Conservation (phyloP, 1,140 invertebrate genomes). For the Drosophila repleta region DNA sequence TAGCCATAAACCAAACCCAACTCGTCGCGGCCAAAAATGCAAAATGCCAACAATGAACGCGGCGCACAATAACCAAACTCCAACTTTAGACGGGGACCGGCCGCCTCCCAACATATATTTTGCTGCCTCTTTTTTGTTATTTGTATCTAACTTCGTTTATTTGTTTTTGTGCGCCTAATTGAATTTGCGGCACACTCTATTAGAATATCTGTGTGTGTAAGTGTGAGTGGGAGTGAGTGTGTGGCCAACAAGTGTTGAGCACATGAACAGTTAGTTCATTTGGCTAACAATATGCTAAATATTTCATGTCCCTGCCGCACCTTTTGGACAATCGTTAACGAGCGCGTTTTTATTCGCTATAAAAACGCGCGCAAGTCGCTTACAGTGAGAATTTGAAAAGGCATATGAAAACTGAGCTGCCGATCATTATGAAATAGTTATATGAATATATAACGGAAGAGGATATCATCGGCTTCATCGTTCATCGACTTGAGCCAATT, state of each 20-base stretch:
- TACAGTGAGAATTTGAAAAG: background rate
- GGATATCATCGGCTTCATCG: too few species aligned
- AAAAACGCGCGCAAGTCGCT: constrained; percentile 17
- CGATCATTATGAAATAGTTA: background rate
- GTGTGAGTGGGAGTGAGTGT: constrained; percentile 18
- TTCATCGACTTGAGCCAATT: background rate
- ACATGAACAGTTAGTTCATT: constrained; percentile 46
- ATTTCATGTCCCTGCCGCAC: constrained; percentile 22
- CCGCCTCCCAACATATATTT: background rate
- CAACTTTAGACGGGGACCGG: constrained; percentile 1
- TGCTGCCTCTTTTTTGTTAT: constrained; percentile 18
- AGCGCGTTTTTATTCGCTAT: constrained; percentile 23
- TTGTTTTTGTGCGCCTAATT: constrained; percentile 71
- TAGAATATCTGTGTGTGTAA: constrained; percentile 16
- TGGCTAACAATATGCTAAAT: constrained; percentile 15
- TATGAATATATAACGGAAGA: too few species aligned
- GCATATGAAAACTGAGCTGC: background rate
- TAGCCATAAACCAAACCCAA: constrained; percentile 75
- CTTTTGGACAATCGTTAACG: constrained; percentile 13
- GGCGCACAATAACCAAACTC: constrained; percentile 8
- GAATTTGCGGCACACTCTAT: constrained; percentile 57
- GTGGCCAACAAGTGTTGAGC: constrained; percentile 11
- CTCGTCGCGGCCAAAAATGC: constrained; percentile 45
- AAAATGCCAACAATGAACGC: constrained; percentile 29
- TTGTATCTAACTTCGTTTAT: constrained; percentile 42